Evolutionary conservation across 2,113 vertebrate genomes (phyloP), one percentile per base, ranked within the genome.

Genomic region (Fukomys damarensis): DNA sequence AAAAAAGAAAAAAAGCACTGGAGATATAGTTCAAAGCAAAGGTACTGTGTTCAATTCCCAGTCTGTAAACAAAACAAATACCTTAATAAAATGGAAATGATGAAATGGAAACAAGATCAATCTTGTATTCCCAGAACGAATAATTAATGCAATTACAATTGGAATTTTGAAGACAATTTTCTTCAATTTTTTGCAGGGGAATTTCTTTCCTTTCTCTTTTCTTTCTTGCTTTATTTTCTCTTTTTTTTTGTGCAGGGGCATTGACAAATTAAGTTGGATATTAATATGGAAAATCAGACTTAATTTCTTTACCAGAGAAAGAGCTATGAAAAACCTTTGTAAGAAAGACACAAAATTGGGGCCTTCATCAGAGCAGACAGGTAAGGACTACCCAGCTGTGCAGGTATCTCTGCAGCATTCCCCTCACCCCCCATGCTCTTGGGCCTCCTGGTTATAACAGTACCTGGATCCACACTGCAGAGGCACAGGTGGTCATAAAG

Each of bases 271-370:
- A 22, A 56, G 20, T 52, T 70, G 7, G 56, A 93, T 93, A 90
- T 76, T 61, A 58, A 81, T 87, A 89, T 86, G 26, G 43, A 94
- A 94, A 14, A 83, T n/a, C 20, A 24, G 66, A 65, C 20, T 87
- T 90, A 94, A 81, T 22, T 94, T 24, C 41, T 85, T 41, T 86
- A 83, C 43, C 22, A 86, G 41, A 46, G 81, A 76, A 86, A 65
- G 68, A 76, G 43, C 35, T 86, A 49, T 86, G 61, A 94, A 56
- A 86, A 61, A 19, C 22, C 66, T 94, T 46, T 61, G 30, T 89
- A 86, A 96, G 82, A 92, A 93, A 91, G 32, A 13, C 30, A 41
- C 49, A 86, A 86, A n/a, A n/a, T n/a, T n/a, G n/a, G n/a, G n/a
- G n/a, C n/a, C n/a, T n/a, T n/a, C n/a, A n/a, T n/a, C n/a, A n/a